These are phyloP conservation scores for Calidris pugnax DNA, from an alignment of 2,113 vertebrate species.

Conservation along the genomic window DNA sequence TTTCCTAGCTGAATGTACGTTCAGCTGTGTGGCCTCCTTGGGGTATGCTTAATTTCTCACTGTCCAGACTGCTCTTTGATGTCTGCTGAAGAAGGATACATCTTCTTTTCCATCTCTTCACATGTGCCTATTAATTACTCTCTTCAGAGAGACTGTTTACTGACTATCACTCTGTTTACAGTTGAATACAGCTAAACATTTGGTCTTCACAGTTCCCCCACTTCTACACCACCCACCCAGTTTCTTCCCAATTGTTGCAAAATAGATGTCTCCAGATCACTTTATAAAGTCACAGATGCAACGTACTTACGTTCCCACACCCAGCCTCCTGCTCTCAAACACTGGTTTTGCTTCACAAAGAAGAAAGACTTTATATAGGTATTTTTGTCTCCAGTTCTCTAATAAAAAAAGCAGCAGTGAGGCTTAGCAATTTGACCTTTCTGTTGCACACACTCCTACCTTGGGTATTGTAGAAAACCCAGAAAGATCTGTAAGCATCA, in stretches of 20 bases:
- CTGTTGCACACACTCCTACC: not conserved
- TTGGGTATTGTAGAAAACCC: not conserved
- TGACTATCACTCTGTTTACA: slow-evolving; percentile 65
- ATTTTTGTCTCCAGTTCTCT: not conserved
- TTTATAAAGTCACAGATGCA: not conserved
- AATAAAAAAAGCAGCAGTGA: not conserved
- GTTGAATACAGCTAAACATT: slow-evolving; percentile 64
- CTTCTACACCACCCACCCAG: slow-evolving; percentile 43
- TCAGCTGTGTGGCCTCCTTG: not conserved
- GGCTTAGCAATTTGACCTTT: not conserved
- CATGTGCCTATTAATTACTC: slow-evolving; percentile 69
- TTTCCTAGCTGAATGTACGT: not conserved
- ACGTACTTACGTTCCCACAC: not conserved
- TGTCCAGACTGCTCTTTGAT: slow-evolving; percentile 68
- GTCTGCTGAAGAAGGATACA: slow-evolving; percentile 37
- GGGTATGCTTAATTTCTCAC: slow-evolving; percentile 20
- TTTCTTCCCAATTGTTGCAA: slow-evolving; percentile 57
- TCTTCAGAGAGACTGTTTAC: slow-evolving; percentile 69
- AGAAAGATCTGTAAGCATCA: not conserved
- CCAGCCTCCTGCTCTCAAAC: not conserved
- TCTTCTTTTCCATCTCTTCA: slow-evolving; percentile 71
- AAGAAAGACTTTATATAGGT: not conserved
- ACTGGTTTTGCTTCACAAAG: not conserved
- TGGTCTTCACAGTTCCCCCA: slow-evolving; percentile 55
- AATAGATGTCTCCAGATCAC: slow-evolving; percentile 13